Base-by-base conservation (phyloP, 2,113 vertebrate genomes). In the Xenopus borealis region DNA sequence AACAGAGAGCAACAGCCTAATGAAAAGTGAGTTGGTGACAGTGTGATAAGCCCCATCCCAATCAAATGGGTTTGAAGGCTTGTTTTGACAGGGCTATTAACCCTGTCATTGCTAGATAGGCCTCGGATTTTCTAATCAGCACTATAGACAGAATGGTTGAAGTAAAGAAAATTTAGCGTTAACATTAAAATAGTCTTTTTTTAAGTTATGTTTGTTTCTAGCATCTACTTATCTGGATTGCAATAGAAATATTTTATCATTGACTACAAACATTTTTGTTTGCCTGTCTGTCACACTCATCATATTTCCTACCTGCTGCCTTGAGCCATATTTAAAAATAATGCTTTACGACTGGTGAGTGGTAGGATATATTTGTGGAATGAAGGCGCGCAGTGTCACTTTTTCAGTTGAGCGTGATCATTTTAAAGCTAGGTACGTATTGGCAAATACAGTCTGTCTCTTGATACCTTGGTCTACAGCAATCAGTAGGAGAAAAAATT, bases 11-110 rank as follows among this genome's bases (percentile, higher is more conserved):
- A 92, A 89, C 90, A 91, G 92, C 90, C 93, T 95, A 95, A 96
- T 96, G 95, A 95, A 97, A 97, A 93, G 91, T 90, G 91, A 94
- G 93, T 90, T 86, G 85, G 91, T 95, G 95, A 96, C 96, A 95
- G 92, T 79, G 85, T 94, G 95, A 94, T 89, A 91, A 90, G 91
- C 89, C 89, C 89, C 91, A 92, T 91, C 92, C 95, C 92, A 89
- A 94, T 95, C 95, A 95, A 90, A 92, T 85, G 84, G 89, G 87
- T 93, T 90, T 94, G 93, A 94, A 93, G 90, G 89, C 88, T 88
- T 91, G 91, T 92, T 88, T 88, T 93, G 94, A 95, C 94, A 94
- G 89, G 85, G 81, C 84, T 80, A 86, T 89, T 88, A 79, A 83
- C 74, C 67, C 74, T 70, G 59, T 17, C 66, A 46, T 18, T n/a